Base-by-base conservation (phyloP, 2,888 invertebrate genomes). In the Stictocephala bisonia region DNA sequence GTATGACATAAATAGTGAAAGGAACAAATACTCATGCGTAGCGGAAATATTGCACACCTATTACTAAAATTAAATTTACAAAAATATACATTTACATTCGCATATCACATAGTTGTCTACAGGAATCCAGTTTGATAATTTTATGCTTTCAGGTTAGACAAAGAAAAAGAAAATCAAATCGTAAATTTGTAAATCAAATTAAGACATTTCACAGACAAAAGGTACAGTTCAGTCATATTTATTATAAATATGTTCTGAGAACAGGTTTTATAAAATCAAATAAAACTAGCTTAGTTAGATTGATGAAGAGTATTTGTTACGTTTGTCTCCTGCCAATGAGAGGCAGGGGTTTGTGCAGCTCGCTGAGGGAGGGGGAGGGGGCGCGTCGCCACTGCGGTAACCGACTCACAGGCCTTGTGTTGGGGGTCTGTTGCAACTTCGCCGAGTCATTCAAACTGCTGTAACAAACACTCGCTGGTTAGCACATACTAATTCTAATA, bases 71-170 rank as follows among this genome's bases (percentile, higher is more conserved):
- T 3, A 60, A 31, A 6, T 60, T 18, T 60, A 35, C 60, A 60
- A 60, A 60, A 60, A 60, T 60, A 60, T 60, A 40, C 35, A 60
- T 40, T n/a, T 35, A 20, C 18, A 31, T 18, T 29, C 40, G 20
- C 60, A 40, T 60, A 60, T 60, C 60, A 60, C 60, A 60, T n/a
- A 35, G 35, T 60, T 40, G 9, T 60, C 20, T 60, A 60, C 9
- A 60, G 60, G 60, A 60, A 60, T 60, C 6, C 4, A 18, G 60
- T 31, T 29, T 20, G 22, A 20, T 3, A 40, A 18, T n/a, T n/a
- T n/a, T n/a, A n/a, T n/a, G n/a, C n/a, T n/a, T n/a, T n/a, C n/a
- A n/a, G n/a, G n/a, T n/a, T n/a, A n/a, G n/a, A n/a, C n/a, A n/a
- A n/a, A n/a, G n/a, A n/a, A n/a, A n/a, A n/a, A n/a, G n/a, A n/a